Evolutionary conservation across 2,797 vertebrate species (phyloP).

Genomic region (Alectoris magna): DNA sequence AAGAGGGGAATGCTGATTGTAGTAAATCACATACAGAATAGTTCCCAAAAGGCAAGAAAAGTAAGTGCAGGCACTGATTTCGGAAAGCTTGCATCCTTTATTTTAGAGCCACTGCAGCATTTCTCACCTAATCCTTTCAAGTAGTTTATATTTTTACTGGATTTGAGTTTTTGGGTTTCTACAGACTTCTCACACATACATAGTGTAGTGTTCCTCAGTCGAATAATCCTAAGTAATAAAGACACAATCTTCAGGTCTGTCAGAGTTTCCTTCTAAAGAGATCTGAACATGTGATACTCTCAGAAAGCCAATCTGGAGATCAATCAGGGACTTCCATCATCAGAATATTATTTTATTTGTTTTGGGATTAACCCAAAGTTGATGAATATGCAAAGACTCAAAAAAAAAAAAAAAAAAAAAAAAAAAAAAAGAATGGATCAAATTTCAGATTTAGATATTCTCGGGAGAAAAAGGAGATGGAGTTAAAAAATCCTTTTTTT

Average conservation of each 20-base stretch:
- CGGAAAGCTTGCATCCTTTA: neutral
- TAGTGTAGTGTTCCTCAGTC: conserved; percentile 38
- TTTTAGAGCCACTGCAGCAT: neutral
- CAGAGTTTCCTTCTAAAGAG: conserved; percentile 67
- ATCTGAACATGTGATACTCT: conserved; percentile 29
- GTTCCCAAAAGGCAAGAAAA: neutral
- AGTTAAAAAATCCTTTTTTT: neutral
- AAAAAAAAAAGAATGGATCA: neutral
- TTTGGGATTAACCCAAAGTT: neutral
- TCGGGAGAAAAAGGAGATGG: neutral
- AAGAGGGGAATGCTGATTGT: neutral
- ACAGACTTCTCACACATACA: conserved; percentile 84
- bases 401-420: neutral
- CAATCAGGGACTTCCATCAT: neutral
- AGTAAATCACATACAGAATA: neutral
- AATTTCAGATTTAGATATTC: neutral
- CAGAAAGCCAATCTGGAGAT: conserved; percentile 37
- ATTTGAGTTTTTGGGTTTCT: conserved; percentile 83
- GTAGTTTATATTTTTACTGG: conserved; percentile 85
- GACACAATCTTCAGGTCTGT: neutral
- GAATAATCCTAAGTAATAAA: neutral
- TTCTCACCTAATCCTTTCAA: conserved; percentile 84
- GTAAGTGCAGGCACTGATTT: neutral
- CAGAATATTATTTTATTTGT: neutral
- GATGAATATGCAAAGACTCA: neutral